Evolutionary conservation across 2,113 vertebrate genomes (phyloP).

Genomic region (Sporophila hypoxantha): DNA sequence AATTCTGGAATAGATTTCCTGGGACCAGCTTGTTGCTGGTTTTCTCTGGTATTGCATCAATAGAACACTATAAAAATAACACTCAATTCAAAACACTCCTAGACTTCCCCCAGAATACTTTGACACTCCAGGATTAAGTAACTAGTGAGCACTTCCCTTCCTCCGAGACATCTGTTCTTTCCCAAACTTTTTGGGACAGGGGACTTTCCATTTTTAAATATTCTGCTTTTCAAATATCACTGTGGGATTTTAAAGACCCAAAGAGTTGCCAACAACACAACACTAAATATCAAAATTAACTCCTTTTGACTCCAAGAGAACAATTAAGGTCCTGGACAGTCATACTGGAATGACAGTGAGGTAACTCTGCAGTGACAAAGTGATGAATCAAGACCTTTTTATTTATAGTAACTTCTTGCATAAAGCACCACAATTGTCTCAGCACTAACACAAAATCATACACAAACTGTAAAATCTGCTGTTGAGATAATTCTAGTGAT

Average conservation of each 20-base stretch:
- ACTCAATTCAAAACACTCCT: neutral
- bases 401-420: neutral
- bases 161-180: neutral
- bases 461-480: neutral
- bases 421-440: neutral
- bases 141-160: neutral
- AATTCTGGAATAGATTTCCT: neutral
- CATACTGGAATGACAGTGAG: neutral
- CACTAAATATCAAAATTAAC: neutral
- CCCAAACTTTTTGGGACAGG: neutral
- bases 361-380: neutral
- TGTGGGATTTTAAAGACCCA: neutral
- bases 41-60: neutral
- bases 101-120: neutral
- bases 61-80: neutral
- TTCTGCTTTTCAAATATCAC: neutral
- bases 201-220: conserved; percentile 4
- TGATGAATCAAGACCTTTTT: neutral
- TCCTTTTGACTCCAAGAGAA: neutral
- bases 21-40: neutral
- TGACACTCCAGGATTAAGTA: neutral
- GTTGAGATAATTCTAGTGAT: neutral
- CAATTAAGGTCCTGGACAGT: neutral
- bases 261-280: neutral
- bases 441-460: neutral